Evolutionary conservation across 2,888 invertebrate genomes (phyloP), one percentile per base, ranked within the genome.

Genomic region (Archips xylosteana): DNA sequence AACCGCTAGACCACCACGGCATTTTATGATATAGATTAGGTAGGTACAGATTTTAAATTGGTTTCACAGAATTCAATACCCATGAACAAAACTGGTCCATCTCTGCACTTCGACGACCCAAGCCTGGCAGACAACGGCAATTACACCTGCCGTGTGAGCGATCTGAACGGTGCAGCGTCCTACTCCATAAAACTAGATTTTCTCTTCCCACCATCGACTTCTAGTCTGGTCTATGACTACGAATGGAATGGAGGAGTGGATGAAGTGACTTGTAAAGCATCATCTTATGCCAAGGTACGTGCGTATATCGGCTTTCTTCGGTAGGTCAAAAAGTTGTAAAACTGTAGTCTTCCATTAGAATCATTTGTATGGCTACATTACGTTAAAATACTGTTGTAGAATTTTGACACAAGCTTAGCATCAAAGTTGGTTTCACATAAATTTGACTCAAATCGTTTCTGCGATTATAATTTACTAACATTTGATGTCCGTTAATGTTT

Each of bases 81-180:
- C 23, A 13, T 59, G 2, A 49, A 69, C n/a, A 34, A 12, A 39
- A 69, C 49, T 5, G 73, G 73, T 0, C 59, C 73, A 0, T 15
- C 63, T 10, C 32, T 73, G 9, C 64, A 64, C 63, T 59, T 68
- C 8, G 59, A 59, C 0, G 57, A 39, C 12, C 32, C 63, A 6
- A 59, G 57, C 4, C 12, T n/a, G 23, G 23, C 0, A 0, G n/a
- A 68, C 23, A 64, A 42, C 39, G 73, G 73, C 0, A 73, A 69
- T 32, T 73, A 73, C 63, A 73, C 73, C 0, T 73, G 73, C 12
- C 73, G 73, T 13, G 63, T 73, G 15, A 73, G 73, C 42, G 68
- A 73, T 9, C 1, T 51, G 3, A 73, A 6, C 2, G 63, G 73
- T 3, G 57, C 59, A 5, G 32, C 39, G 6, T 73, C 73, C 3